phyloP scores from a whole-genome alignment of 2,888 invertebrate genomes.

The Argynnis bischoffii region DNA sequence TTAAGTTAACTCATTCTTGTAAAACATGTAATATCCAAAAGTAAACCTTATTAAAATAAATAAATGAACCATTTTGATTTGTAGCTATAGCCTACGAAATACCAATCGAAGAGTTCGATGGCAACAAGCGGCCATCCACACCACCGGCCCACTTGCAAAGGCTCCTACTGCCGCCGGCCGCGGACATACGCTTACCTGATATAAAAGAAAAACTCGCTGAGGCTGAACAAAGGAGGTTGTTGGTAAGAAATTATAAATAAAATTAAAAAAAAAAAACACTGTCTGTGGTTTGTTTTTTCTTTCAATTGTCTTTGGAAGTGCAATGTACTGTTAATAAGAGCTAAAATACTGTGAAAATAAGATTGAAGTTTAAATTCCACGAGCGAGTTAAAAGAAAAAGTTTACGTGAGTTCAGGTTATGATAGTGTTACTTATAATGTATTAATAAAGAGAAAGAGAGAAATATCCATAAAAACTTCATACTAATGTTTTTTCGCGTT shows the following conservation, averaged over 20 bases:
- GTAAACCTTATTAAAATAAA: background rate
- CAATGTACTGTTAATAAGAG: too few relatives aligned
- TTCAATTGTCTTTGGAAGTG: too few relatives aligned
- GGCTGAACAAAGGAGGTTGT: constrained; percentile 86
- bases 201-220: constrained; percentile 87
- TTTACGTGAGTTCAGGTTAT: too few relatives aligned
- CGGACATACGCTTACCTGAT: constrained; percentile 83
- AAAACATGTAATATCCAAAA: background rate
- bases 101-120: constrained; percentile 77
- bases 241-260: constrained; percentile 56
- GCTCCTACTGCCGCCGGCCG: constrained; percentile 83
- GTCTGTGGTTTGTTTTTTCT: too few relatives aligned
- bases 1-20: too few relatives aligned
- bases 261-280: background rate
- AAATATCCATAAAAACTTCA: too few relatives aligned
- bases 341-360: too few relatives aligned
- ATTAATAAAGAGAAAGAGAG: too few relatives aligned
- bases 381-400: too few relatives aligned
- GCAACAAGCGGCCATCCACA: constrained; percentile 72
- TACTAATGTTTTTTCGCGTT: too few relatives aligned
- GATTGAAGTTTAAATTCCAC: too few relatives aligned
- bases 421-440: too few relatives aligned
- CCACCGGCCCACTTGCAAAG: constrained; percentile 87
- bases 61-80: background rate
- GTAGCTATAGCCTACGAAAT: constrained; percentile 84